A percentile compares a stretch with the other conserved stretches of the same genome.
Evolutionary conservation across 1,140 invertebrate genomes (phyloP).

Genomic region (Microvelia longipes): DNA sequence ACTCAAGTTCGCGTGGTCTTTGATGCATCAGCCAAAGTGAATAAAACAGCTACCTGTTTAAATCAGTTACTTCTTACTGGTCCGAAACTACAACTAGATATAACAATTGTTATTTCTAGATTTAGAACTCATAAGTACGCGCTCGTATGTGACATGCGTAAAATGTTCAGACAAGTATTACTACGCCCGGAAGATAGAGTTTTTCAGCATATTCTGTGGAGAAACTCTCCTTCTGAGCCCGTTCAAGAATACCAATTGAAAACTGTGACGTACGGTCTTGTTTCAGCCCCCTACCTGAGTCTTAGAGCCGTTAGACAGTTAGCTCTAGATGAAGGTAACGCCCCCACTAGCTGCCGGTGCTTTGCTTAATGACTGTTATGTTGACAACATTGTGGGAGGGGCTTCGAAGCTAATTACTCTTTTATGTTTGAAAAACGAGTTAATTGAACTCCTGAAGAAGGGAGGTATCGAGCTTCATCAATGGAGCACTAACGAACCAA

Average conservation of each 20-base stretch:
- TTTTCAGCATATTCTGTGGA: conserved; percentile 22
- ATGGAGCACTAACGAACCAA: conserved; percentile 5
- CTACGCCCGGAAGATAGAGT: conserved; percentile 11
- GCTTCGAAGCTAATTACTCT: conserved; percentile 15
- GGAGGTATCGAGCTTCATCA: conserved; percentile 18
- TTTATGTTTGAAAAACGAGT: conserved; percentile 11
- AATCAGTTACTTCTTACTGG: background rate
- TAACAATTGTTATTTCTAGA: background rate
- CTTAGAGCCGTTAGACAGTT: conserved; percentile 25
- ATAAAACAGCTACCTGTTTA: background rate
- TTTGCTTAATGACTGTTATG: conserved; percentile 29
- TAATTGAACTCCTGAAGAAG: conserved; percentile 11
- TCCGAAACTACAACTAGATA: background rate
- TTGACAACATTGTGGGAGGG: conserved; percentile 32
- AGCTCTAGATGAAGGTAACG: too few species aligned
- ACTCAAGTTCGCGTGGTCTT: background rate
- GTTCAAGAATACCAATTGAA: conserved; percentile 23
- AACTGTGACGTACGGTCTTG: conserved; percentile 28
- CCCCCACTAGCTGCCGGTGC: conserved; percentile 19
- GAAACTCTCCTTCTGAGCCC: background rate
- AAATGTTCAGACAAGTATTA: conserved; percentile 22
- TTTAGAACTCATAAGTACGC: background rate
- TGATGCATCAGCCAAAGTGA: background rate
- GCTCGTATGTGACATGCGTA: background rate
- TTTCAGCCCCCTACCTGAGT: conserved; percentile 26